Evolutionary conservation across 2,888 invertebrate species (phyloP), one percentile per base, ranked within the genome.

Genomic region (Brassicogethes aeneus): DNA sequence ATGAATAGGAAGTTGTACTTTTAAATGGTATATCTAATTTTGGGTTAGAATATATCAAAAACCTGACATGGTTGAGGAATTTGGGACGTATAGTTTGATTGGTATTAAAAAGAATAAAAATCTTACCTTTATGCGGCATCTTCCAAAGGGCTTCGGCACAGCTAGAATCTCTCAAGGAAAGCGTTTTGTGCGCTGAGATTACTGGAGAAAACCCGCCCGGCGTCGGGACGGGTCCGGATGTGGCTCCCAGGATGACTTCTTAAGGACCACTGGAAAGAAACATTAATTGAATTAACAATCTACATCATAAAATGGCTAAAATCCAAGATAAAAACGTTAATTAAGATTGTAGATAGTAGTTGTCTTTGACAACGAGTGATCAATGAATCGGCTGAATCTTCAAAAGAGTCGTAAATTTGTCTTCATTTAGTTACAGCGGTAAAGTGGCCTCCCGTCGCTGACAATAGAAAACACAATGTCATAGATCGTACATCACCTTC

Each of bases 111-210:
- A n/a, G n/a, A n/a, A n/a, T n/a, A n/a, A n/a, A n/a, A n/a, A n/a
- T n/a, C n/a, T 42, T 70, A 86, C 86, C 86, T 84, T 86, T 86
- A 70, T 86, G 85, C 53, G 86, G 86, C 85, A 86, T 86, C 72
- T 86, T 85, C 85, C 85, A 85, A 68, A 85, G 82, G 57, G 84
- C 80, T 65, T 82, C 81, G 54, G 79, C 79, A 75, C 77, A 78
- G 70, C 76, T 75, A 69, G 80, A 78, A 70, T 81, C 82, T 75
- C 81, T 76, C 76, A 81, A 76, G 74, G 81, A 72, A 67, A 73
- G 70, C 67, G 74, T 72, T 61, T 74, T 70, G 54, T 63, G 60
- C 49, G 66, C 63, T 51, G 66, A 62, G 50, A 66, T 57, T 64
- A 76, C 69, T 69, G 76, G 72, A 69, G 74, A 72, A 71, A 73